Conservation (phyloP, 2,797 vertebrate genomes). For the Balearica regulorum region DNA sequence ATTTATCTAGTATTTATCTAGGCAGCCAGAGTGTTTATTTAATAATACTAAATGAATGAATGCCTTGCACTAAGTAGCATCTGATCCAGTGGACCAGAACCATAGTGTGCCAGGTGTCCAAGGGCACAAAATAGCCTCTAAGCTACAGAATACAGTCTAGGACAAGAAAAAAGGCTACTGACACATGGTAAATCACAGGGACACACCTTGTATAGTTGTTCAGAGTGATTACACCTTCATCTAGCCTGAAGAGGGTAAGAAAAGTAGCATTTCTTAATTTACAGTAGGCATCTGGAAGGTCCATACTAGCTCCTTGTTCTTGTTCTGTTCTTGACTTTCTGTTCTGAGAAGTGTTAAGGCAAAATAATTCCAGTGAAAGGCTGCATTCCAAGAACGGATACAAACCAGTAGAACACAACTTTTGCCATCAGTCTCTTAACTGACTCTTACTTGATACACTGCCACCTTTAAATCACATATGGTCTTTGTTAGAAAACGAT, state of each 20-base stretch:
- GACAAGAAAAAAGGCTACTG: not conserved
- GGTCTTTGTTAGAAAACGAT: not conserved
- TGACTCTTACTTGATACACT: not conserved
- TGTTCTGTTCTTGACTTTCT: not conserved
- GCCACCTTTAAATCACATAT: not conserved
- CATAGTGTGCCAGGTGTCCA: not conserved
- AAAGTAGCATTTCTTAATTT: not conserved
- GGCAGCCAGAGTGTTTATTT: not conserved
- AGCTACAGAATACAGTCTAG: not conserved
- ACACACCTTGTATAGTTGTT: not conserved
- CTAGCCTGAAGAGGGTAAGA: not conserved
- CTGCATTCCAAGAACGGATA: not conserved
- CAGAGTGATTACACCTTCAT: not conserved
- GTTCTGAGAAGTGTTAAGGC: not conserved
- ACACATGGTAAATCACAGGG: not conserved
- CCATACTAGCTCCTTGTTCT: not conserved
- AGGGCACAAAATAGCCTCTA: not conserved
- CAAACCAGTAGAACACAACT: not conserved
- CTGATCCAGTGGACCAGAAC: not conserved
- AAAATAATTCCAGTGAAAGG: not conserved
- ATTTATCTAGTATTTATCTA: not conserved
- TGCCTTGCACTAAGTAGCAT: not conserved
- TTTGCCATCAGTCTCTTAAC: not conserved
- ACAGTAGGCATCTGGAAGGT: not conserved
- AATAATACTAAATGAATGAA: not conserved